A percentile compares a stretch with the other conserved stretches of the same genome.
Conservation (phyloP, 2,797 vertebrate species). For the Galago senegalensis region DNA sequence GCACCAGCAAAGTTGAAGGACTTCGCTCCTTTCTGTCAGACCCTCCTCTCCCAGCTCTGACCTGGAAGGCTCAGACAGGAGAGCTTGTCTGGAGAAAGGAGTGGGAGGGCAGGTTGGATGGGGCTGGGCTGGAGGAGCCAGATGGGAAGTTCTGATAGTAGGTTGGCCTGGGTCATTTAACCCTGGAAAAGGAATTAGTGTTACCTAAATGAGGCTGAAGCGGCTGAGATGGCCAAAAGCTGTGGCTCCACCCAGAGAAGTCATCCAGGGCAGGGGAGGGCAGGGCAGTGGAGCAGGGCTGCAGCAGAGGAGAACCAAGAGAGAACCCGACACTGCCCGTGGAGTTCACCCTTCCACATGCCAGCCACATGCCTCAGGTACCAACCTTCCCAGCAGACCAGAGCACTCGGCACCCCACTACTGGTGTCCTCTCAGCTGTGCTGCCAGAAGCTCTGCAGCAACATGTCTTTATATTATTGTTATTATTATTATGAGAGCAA, state of each 20-base stretch:
- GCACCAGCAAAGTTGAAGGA: too few relatives aligned
- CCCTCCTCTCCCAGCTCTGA: too few relatives aligned
- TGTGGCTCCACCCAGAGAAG: neutral
- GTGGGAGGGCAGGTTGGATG: accelerated
- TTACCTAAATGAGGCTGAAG: neutral
- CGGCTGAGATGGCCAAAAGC: neutral
- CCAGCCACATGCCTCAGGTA: neutral
- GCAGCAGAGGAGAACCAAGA: neutral
- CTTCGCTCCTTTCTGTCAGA: neutral
- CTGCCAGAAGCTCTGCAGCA: neutral
- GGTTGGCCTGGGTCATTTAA: neutral
- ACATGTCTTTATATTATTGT: too few relatives aligned
- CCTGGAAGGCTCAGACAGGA: neutral
- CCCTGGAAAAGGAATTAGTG: neutral
- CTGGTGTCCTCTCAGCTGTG: neutral
- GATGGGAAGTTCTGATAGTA: too few relatives aligned
- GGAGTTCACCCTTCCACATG: neutral
- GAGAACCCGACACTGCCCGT: too few relatives aligned
- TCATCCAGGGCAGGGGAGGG: neutral
- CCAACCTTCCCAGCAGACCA: neutral
- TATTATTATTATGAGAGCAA: neutral
- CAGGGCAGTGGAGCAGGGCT: neutral
- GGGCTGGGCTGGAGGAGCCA: neutral
- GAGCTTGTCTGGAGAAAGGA: neutral
- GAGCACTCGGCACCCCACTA: neutral